phyloP scores from a whole-genome alignment of 2,888 invertebrate species.

The Drosophila sordidula region DNA sequence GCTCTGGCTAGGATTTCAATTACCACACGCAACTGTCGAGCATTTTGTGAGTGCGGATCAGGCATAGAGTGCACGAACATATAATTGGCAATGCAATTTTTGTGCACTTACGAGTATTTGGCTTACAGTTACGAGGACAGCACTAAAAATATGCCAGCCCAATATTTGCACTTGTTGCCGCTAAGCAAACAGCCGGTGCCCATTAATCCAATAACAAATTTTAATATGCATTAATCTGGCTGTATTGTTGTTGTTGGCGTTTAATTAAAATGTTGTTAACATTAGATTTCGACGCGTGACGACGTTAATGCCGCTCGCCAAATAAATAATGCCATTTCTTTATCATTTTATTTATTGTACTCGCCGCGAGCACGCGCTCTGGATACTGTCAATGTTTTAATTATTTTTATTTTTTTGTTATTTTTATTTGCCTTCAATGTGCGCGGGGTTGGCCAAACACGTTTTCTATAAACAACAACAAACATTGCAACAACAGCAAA shows the following conservation, averaged over 20 bases:
- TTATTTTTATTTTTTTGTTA: conserved; percentile 43
- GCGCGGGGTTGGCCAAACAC: conserved; percentile 1
- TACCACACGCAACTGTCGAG: background rate
- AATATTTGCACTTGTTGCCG: conserved; percentile 53
- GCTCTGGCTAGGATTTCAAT: conserved; percentile 2
- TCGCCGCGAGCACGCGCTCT: conserved; percentile 8
- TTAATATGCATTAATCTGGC: conserved; percentile 42
- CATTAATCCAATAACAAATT: conserved; percentile 53
- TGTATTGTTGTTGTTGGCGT: conserved; percentile 31
- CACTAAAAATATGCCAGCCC: conserved; percentile 43
- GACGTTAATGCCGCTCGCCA: conserved; percentile 61
- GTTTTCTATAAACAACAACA: conserved; percentile 41
- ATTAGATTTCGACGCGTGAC: conserved; percentile 74
- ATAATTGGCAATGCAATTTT: conserved; percentile 15
- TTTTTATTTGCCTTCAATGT: conserved; percentile 59
- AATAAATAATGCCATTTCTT: conserved; percentile 72
- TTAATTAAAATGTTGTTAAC: conserved; percentile 79
- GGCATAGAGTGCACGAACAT: background rate
- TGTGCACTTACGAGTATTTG: conserved; percentile 28
- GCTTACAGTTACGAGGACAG: conserved; percentile 1
- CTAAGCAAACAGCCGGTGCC: conserved; percentile 24
- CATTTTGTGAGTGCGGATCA: background rate
- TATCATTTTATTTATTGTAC: conserved; percentile 64
- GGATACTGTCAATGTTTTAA: conserved; percentile 51
- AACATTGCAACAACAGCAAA: conserved; percentile 22